These are phyloP conservation scores for Puffinus mauretanicus DNA, from an alignment of 2,113 vertebrate genomes.

Conservation along the genomic window DNA sequence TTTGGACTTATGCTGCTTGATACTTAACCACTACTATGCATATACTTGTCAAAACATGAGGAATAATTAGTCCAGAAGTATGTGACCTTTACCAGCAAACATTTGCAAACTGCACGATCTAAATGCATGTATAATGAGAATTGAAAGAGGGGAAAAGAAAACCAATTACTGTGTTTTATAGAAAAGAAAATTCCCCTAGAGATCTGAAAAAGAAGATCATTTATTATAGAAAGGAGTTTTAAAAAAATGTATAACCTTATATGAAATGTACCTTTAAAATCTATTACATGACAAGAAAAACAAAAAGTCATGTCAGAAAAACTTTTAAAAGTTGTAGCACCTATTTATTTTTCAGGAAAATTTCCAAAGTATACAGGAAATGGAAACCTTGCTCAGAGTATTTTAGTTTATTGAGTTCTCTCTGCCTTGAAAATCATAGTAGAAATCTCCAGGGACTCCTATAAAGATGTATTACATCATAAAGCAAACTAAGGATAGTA, in stretches of 20 bases:
- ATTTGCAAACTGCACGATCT: slow-evolving; percentile 27
- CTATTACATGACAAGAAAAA: slow-evolving; percentile 63
- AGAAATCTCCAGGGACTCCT: slow-evolving; percentile 62
- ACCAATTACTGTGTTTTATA: slow-evolving; percentile 55
- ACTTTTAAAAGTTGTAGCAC: slow-evolving; percentile 66
- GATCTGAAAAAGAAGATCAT: slow-evolving; percentile 48
- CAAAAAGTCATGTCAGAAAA: slow-evolving; percentile 70
- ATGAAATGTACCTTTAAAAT: slow-evolving; percentile 58
- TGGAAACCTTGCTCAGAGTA: slow-evolving; percentile 58
- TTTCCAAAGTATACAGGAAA: slow-evolving; percentile 73
- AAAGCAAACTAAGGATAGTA: slow-evolving; percentile 76
- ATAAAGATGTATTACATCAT: slow-evolving; percentile 79
- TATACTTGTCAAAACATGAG: slow-evolving; percentile 60
- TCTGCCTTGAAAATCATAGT: slow-evolving; percentile 68
- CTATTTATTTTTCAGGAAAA: slow-evolving; percentile 76
- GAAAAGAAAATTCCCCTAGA: slow-evolving; percentile 35
- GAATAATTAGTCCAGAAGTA: slow-evolving; percentile 63
- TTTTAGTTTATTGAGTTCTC: slow-evolving; percentile 75
- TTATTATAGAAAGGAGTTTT: slow-evolving; percentile 49
- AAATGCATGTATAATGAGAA: neutral
- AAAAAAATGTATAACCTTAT: slow-evolving; percentile 26
- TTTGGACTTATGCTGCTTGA: slow-evolving; percentile 44
- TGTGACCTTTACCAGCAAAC: slow-evolving; percentile 51
- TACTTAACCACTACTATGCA: neutral
- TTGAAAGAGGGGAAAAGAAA: slow-evolving; percentile 1